These are phyloP conservation scores for Hystrix cristata DNA, from an alignment of 2,113 vertebrate species.

Conservation along the genomic window DNA sequence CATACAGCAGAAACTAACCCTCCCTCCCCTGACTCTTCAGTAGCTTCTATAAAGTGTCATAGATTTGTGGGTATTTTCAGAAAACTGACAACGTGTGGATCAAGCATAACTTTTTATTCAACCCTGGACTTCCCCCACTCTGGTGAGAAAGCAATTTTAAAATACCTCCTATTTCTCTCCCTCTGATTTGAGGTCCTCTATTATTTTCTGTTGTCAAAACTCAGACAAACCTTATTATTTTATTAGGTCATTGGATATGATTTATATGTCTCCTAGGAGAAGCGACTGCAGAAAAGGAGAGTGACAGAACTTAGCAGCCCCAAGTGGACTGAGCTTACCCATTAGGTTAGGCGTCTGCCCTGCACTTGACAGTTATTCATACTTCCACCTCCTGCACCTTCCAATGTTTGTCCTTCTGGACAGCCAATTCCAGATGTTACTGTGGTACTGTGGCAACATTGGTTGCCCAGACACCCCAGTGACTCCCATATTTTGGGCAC, in stretches of 20 bases:
- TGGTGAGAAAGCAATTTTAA: constrained; percentile 59
- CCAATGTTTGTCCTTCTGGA: not conserved
- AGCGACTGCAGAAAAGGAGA: constrained; percentile 6
- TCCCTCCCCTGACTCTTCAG: not conserved
- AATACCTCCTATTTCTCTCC: constrained; percentile 67
- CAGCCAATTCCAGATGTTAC: not conserved
- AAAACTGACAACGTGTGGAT: constrained; percentile 51
- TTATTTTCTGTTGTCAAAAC: constrained; percentile 78
- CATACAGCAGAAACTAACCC: not conserved
- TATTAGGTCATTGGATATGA: constrained; percentile 71
- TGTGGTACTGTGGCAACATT: not conserved
- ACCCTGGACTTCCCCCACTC: constrained; percentile 2
- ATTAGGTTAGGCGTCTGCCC: constrained; percentile 51
- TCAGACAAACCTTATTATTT: constrained; percentile 75
- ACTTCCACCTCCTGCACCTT: not conserved
- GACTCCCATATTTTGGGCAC: not conserved
- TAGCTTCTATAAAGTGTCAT: not conserved
- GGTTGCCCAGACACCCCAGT: not conserved
- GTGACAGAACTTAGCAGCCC: constrained; percentile 21
- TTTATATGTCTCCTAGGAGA: constrained; percentile 73
- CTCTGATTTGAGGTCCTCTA: constrained; percentile 62
- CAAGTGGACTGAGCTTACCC: constrained; percentile 61
- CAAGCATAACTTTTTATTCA: not conserved
- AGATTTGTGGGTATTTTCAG: constrained; percentile 51
- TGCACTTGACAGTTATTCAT: constrained; percentile 63